Evolutionary conservation across 2,113 vertebrate genomes (phyloP).

Genomic region (pig (Sus scrofa)): DNA sequence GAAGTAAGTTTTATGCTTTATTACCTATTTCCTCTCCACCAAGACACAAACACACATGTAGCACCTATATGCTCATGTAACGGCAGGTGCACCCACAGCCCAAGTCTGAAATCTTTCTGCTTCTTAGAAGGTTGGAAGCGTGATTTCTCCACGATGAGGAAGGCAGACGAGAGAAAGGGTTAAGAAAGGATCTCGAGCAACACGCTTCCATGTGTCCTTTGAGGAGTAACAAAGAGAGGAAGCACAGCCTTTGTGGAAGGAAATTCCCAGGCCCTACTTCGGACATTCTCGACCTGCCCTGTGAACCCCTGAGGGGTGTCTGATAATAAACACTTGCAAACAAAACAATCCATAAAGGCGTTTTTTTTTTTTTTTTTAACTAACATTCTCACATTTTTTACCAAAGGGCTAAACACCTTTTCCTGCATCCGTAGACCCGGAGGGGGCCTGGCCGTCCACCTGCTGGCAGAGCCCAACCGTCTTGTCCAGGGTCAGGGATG

Average conservation of each 20-base stretch:
- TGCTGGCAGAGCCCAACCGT: neutral
- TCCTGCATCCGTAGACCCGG: neutral
- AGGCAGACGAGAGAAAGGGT: slow-evolving; percentile 65
- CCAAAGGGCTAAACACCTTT: slow-evolving; percentile 22
- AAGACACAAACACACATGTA: neutral
- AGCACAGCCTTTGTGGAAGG: slow-evolving; percentile 84
- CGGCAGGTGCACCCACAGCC: neutral
- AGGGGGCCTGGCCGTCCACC: slow-evolving; percentile 13
- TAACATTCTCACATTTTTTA: slow-evolving; percentile 63
- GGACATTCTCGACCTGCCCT: slow-evolving; percentile 83
- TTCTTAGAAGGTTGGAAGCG: neutral
- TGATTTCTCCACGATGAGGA: neutral
- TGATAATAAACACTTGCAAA: slow-evolving; percentile 86
- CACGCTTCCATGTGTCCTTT: slow-evolving; percentile 79
- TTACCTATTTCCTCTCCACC: neutral
- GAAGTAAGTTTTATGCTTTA: neutral
- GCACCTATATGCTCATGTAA: neutral
- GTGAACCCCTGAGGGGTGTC: slow-evolving; percentile 84
- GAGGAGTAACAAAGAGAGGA: slow-evolving; percentile 88
- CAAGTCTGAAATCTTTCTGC: neutral
- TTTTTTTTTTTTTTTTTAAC: slow-evolving; percentile 73
- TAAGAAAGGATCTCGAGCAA: slow-evolving; percentile 82
- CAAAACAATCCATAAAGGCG: slow-evolving; percentile 76
- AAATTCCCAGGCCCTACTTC: slow-evolving; percentile 87
- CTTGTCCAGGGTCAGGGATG: neutral